phyloP scores from a whole-genome alignment of 2,113 vertebrate genomes.

The Heloderma charlesbogerti region DNA sequence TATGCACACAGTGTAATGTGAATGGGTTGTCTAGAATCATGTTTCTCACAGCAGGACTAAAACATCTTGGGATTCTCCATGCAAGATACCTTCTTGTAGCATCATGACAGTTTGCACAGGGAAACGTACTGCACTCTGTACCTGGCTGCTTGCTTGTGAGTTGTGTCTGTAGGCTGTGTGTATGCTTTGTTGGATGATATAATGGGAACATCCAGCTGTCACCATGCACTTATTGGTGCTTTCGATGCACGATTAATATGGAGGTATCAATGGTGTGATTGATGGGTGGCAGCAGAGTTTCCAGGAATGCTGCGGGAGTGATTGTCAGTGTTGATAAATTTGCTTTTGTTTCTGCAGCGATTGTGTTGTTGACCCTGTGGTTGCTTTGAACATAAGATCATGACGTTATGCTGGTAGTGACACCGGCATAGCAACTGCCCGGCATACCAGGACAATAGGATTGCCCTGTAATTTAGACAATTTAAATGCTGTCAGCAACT shows the following conservation, averaged over 20 bases:
- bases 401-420: background rate
- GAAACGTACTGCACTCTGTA: too few relatives aligned
- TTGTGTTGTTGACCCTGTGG: background rate
- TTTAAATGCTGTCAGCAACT: slow-evolving; percentile 42
- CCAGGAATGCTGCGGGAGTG: background rate
- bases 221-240: background rate
- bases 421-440: background rate
- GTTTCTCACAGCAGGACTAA: background rate
- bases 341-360: background rate
- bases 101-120: background rate
- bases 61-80: background rate
- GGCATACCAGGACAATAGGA: background rate
- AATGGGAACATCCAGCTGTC: too few relatives aligned
- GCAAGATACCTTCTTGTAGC: too few relatives aligned
- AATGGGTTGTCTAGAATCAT: background rate
- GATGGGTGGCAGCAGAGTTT: background rate
- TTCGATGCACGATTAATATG: background rate
- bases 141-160: background rate
- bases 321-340: background rate
- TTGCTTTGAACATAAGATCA: background rate
- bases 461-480: slow-evolving; percentile 23
- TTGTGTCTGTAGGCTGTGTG: background rate
- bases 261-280: background rate
- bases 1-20: background rate
- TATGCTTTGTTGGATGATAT: background rate